phyloP scores from a whole-genome alignment of 2,113 vertebrate genomes.

The Arothron firmamentum region DNA sequence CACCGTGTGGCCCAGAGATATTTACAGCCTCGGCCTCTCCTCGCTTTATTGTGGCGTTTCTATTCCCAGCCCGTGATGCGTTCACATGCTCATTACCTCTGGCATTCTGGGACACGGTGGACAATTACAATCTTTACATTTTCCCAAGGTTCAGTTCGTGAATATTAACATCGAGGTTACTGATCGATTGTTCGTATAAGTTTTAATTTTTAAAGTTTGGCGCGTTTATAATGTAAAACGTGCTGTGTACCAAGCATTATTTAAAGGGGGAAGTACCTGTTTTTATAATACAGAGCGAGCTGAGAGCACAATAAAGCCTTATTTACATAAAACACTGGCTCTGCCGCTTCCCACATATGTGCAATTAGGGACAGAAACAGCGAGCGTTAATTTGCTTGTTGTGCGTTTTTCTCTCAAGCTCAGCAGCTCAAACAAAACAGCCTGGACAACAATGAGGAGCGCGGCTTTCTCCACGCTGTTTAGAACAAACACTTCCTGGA shows the following conservation, averaged over 20 bases:
- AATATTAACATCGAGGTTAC: slow-evolving; percentile 29
- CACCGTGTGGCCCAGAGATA: slow-evolving; percentile 78
- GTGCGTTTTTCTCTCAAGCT: slow-evolving; percentile 59
- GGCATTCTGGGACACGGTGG: slow-evolving; percentile 36
- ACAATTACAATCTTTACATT: slow-evolving; percentile 41
- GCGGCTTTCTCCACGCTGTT: slow-evolving; percentile 47
- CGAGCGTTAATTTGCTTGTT: slow-evolving; percentile 73
- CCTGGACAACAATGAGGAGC: slow-evolving; percentile 47
- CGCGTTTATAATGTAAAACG: slow-evolving; percentile 20
- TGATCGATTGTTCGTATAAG: too few relatives aligned
- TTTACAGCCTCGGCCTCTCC: slow-evolving; percentile 67
- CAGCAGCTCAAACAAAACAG: slow-evolving; percentile 59
- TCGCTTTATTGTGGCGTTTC: slow-evolving; percentile 56
- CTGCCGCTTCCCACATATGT: slow-evolving; percentile 67
- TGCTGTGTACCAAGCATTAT: slow-evolving; percentile 12
- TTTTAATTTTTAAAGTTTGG: slow-evolving; percentile 11
- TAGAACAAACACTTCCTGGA: slow-evolving; percentile 61
- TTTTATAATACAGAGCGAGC: slow-evolving; percentile 26
- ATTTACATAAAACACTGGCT: slow-evolving; percentile 64
- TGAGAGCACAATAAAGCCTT: slow-evolving; percentile 57
- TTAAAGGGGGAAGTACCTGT: slow-evolving; percentile 27
- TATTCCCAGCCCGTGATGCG: slow-evolving; percentile 58
- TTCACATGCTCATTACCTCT: slow-evolving; percentile 63
- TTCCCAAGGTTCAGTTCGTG: slow-evolving; percentile 39
- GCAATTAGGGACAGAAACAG: slow-evolving; percentile 72